Evolutionary conservation across 2,797 vertebrate species (phyloP).

Genomic region (Coluber constrictor): DNA sequence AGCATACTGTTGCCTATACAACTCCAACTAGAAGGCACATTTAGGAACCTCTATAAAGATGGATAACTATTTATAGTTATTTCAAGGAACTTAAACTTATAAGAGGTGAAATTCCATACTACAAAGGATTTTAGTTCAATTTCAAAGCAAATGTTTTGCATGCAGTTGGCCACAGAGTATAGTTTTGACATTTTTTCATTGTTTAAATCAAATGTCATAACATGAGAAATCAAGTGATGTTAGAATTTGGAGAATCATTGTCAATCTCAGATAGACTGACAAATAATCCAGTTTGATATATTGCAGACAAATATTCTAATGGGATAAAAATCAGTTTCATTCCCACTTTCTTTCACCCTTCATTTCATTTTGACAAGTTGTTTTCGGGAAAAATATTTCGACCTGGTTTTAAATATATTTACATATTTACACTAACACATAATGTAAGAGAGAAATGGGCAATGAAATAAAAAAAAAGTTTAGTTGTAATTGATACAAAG

Average conservation of each 20-base stretch:
- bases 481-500: neutral
- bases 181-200: neutral
- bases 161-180: neutral
- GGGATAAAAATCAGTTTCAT: neutral
- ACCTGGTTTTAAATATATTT: neutral
- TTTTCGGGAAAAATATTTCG: neutral
- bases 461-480: neutral
- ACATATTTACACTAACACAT: neutral
- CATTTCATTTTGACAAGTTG: neutral
- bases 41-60: slow-evolving; percentile 29
- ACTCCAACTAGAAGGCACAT: neutral
- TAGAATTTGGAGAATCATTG: neutral
- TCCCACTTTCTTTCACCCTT: neutral
- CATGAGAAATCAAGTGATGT: neutral
- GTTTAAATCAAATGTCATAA: neutral
- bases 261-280: neutral
- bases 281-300: neutral
- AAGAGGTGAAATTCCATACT: neutral
- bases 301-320: neutral
- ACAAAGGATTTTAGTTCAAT: neutral
- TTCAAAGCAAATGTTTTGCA: neutral
- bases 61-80: slow-evolving; percentile 21
- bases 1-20: neutral
- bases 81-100: slow-evolving; percentile 17
- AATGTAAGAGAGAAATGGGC: neutral